Base-by-base conservation (phyloP, 2,113 vertebrate species). In the Oceanodroma tethys region DNA sequence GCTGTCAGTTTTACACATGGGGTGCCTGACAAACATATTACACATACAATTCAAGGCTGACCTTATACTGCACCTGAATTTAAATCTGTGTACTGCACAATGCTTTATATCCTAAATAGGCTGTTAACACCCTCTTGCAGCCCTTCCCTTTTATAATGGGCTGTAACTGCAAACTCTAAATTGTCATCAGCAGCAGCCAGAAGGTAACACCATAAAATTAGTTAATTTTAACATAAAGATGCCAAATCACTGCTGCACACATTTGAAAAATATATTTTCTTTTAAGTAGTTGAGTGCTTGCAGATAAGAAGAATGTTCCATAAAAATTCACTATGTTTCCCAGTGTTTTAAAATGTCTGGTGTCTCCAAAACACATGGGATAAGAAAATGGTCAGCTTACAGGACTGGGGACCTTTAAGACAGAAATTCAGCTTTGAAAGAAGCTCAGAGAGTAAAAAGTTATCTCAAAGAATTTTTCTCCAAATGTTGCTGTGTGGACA, bases 1-100 rank as follows among this genome's bases (percentile, higher is more conserved):
- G 83, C 92, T 96, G 91, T 96, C 85, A 97, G 86, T 94, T 90
- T 98, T 95, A 93, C 95, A 96, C 96, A 96, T 93, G 81, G 88
- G 92, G 94, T 97, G 83, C 73, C 90, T 96, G 92, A 97, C 94
- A 97, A 97, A 97, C 95, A 96, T 93, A 94, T 97, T 97, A 95
- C 93, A 95, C 76, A 89, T 89, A 96, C 84, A 96, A 97, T 95
- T 97, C 81, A 96, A 94, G 92, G 65, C 84, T 97, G 94, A 97
- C 94, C 95, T 98, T 98, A 95, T 82, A 95, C 88, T 95, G 90
- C 82, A 96, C 97, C 95, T 98, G 92, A 95, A 96, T 98, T 97
- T 98, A 96, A 96, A 98, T 95, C 78, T 96, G 38, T 74, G 87
- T 87, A 48, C 96, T 90, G 81, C 66, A 82, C 15, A 18, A 88